A percentile compares a stretch with the other conserved stretches of the same genome.
phyloP scores from a whole-genome alignment of 2,888 invertebrate genomes.

The Erebia epiphron region DNA sequence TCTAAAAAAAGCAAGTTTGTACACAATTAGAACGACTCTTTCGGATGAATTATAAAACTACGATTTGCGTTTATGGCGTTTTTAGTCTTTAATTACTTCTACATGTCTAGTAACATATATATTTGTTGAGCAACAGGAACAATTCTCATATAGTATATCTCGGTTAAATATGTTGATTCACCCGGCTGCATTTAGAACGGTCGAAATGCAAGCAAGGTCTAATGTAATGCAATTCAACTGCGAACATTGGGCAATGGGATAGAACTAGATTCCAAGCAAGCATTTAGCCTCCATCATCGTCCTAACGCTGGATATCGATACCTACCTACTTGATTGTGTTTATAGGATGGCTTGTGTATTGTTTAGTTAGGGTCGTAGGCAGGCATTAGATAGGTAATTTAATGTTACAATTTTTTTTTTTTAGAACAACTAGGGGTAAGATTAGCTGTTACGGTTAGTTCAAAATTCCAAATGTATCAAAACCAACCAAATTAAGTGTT shows the following conservation, averaged over 20 bases:
- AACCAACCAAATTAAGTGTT: no score
- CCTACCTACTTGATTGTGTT: conserved; percentile 20
- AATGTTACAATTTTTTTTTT: no score
- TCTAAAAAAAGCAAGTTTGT: no score
- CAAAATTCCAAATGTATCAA: no score
- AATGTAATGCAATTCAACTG: conserved; percentile 73
- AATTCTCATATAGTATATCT: conserved; percentile 32
- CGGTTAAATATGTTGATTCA: conserved; percentile 39
- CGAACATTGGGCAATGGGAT: conserved; percentile 60
- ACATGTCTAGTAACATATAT: background rate
- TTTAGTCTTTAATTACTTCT: no score
- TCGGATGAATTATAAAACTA: background rate
- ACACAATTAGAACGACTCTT: background rate
- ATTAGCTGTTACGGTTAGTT: no score
- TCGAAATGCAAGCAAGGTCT: conserved; percentile 70
- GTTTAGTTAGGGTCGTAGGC: background rate
- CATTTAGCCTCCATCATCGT: conserved; percentile 58
- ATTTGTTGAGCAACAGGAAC: conserved; percentile 12
- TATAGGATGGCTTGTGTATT: background rate
- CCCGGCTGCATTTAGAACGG: conserved; percentile 39
- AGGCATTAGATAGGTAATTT: background rate
- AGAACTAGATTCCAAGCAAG: conserved; percentile 72
- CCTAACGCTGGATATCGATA: conserved; percentile 41
- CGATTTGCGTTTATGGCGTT: no score
- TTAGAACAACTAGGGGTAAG: no score